Evolutionary conservation across 1,140 invertebrate species (phyloP), one percentile per base, ranked within the genome.

Genomic region (Drosophila varians): DNA sequence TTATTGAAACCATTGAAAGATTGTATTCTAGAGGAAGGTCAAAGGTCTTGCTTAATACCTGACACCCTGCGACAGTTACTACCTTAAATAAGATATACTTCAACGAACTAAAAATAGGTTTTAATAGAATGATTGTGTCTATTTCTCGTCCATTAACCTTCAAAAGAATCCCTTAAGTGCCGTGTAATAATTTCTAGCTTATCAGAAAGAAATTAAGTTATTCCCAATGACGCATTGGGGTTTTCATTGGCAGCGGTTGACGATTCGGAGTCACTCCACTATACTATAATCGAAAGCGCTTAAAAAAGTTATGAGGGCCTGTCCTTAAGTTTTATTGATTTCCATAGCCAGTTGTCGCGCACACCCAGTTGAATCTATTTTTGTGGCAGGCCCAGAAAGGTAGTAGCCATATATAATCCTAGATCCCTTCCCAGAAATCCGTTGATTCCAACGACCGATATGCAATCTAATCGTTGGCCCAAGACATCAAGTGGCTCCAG

Each of bases 391-490:
- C 23, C 18, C 3, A 16, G 28, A 18, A 40, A 38, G 18, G 23
- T 31, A 14, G n/a, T n/a, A 58, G 28, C n/a, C 19, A 21, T 31
- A 23, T 43, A 19, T 14, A 28, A 45, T 45, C 6, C 3, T 43
- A 43, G 34, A 31, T 14, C 26, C 21, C n/a, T 58, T 12, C 28
- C 0, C n/a, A 21, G 25, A 64, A 26, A 48, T 12, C 16, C 28
- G 12, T 18, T 31, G 21, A 43, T 65, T 28, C 19, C 46, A 43
- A 36, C 36, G 46, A 7, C 60, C 16, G 62, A 66, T 64, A 48
- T 14, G 26, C 46, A 66, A 66, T 66, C 62, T 66, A 43, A 66
- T 66, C 60, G 38, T 21, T 25, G 25, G 23, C 18, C 26, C 31
- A 14, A 28, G 18, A 38, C 40, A 1, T 64, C 62, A 66, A 66